A percentile compares a stretch with the other conserved stretches of the same genome.
These are phyloP conservation scores for Mixornis gularis DNA, from an alignment of 2,113 vertebrate species.

Conservation along the genomic window DNA sequence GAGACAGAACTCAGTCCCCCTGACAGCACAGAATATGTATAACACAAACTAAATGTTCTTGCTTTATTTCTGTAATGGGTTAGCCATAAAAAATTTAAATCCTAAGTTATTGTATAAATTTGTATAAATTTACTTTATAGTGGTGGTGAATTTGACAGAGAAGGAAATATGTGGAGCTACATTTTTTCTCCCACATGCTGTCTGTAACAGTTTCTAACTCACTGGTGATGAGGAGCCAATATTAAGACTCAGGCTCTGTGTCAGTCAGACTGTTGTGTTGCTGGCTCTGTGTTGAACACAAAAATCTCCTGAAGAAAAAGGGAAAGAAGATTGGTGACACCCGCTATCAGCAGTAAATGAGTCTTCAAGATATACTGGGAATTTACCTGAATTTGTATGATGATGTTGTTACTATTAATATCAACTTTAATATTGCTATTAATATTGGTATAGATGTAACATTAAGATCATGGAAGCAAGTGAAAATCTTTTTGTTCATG, in stretches of 20 bases:
- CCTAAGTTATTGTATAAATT: background rate
- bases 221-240: background rate
- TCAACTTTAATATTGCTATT: background rate
- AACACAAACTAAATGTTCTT: background rate
- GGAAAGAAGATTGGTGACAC: background rate
- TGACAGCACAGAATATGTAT: background rate
- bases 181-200: background rate
- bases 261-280: background rate
- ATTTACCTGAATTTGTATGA: background rate
- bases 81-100: background rate
- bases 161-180: background rate
- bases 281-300: background rate
- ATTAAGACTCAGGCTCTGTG: background rate
- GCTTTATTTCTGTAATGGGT: background rate
- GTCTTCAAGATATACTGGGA: background rate
- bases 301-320: background rate
- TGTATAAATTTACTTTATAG: background rate
- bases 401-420: background rate
- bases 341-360: background rate
- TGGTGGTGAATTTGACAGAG: background rate
- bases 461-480: background rate
- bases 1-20: background rate
- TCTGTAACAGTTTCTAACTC: background rate
- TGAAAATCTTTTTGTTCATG: background rate
- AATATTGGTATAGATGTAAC: background rate